A percentile compares a stretch with the other conserved stretches of the same genome.
Evolutionary conservation across 2,888 invertebrate genomes (phyloP).

Genomic region (Trisateles emortualis): DNA sequence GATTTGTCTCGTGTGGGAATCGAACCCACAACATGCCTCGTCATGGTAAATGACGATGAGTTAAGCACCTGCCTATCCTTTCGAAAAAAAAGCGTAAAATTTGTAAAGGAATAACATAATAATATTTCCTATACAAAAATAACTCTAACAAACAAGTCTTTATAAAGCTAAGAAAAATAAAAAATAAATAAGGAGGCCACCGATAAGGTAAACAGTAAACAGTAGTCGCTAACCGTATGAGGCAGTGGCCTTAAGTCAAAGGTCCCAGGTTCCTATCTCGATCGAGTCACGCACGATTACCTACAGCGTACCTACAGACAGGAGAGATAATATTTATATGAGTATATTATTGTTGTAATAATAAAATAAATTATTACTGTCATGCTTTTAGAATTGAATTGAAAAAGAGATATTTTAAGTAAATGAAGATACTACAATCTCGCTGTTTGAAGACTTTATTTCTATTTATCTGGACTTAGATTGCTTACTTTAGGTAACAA

Average conservation of each 20-base stretch:
- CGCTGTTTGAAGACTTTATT: no score
- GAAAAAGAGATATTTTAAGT: no score
- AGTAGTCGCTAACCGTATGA: conserved; percentile 26
- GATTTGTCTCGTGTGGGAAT: no score
- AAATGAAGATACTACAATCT: no score
- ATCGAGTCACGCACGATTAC: conserved; percentile 44
- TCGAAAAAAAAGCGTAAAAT: no score
- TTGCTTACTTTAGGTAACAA: no score
- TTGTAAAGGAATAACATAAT: neutral
- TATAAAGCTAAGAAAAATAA: conserved; percentile 12
- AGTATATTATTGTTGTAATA: conserved; percentile 3
- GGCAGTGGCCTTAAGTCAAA: conserved; percentile 38
- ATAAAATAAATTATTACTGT: neutral
- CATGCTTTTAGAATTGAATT: no score
- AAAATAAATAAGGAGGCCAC: conserved; percentile 29
- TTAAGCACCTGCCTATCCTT: no score
- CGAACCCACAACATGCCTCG: no score
- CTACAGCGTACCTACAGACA: conserved; percentile 23
- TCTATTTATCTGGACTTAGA: no score
- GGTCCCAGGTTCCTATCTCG: conserved; percentile 46
- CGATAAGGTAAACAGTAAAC: conserved; percentile 43
- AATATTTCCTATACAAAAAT: neutral
- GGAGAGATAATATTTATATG: conserved; percentile 18
- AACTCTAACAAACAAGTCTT: conserved; percentile 7
- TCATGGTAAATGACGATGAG: no score